Percentiles rank a stretch among this genome's conserved stretches.
Conservation (phyloP, 2,888 invertebrate genomes). For the Cartodere bifasciata region DNA sequence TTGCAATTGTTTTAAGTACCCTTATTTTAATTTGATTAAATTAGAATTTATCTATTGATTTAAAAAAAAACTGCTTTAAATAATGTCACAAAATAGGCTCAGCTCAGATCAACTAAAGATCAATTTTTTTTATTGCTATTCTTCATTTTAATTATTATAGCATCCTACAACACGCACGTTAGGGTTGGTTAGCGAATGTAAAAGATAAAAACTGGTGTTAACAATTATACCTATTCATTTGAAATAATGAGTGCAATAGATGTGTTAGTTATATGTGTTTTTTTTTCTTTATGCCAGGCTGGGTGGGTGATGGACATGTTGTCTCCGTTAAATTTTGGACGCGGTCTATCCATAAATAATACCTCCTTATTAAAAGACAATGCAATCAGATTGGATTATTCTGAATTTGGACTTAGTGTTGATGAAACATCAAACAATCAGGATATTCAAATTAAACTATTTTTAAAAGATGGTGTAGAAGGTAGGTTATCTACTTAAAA, state of each 20-base stretch:
- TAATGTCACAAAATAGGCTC: no score
- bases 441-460: conserved; percentile 35
- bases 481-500: conserved; percentile 19
- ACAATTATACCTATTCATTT: conserved; percentile 19
- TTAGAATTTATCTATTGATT: no score
- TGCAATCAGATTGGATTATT: conserved; percentile 43
- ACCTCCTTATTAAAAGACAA: conserved; percentile 39
- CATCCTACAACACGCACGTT: conserved; percentile 26
- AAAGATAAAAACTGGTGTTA: conserved; percentile 27
- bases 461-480: conserved; percentile 23
- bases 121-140: not conserved
- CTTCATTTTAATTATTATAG: conserved; percentile 3
- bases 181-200: conserved; percentile 30
- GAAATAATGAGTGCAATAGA: conserved; percentile 22
- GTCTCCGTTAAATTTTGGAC: conserved; percentile 22
- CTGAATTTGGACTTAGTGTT: conserved; percentile 40
- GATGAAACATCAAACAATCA: conserved; percentile 37
- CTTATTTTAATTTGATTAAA: no score
- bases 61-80: no score
- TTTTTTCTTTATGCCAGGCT: conserved; percentile 11
- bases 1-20: no score
- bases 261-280: conserved; percentile 19
- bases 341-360: conserved; percentile 21
- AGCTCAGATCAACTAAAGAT: not conserved
- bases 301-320: conserved; percentile 24